Base-by-base conservation (phyloP, 2,888 invertebrate species). In the Heliconius ismenius region DNA sequence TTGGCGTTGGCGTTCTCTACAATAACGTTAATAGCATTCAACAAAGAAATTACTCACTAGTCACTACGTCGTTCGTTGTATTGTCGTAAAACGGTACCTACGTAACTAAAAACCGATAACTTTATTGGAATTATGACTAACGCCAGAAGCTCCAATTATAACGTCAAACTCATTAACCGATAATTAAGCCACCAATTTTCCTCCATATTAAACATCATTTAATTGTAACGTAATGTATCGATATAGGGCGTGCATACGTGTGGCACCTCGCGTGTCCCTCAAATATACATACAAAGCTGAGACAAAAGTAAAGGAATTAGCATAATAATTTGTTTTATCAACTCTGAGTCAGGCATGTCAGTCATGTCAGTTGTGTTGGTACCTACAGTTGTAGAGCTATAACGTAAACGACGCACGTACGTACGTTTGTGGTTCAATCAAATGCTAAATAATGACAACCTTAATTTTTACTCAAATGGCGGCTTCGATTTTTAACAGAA, bases 261-360 rank as follows among this genome's bases (percentile, higher is more conserved):
- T 84, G 82, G 69, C 80, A 78, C 76, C 81, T 86, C 90, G 84
- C 84, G 89, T 88, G 84, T 76, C 81, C 85, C 84, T 81, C 82
- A 82, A 86, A 86, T 86, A 87, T 85, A 85, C 85, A 87, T 84
- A 87, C 88, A 87, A 89, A 90, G 87, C 86, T 84, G 75, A 79
- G 78, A 83, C 82, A 84, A 83, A 82, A 81, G 80, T 81, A 78
- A 75, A 81, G 76, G 82, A 86, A 88, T 90, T 89, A 88, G 83
- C 88, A 90, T 89, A 88, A 86, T 84, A 82, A 87, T 86, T 88
- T 87, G 85, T 85, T 85, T 85, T 85, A 85, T 86, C 83, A 82
- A 79, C 82, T 80, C 81, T 88, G 89, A 89, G 81, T 89, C 89
- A 88, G 39, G 0, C 39, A 11, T 39, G 49, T 49, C 49, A 49